These are phyloP conservation scores for Noctilio leporinus DNA, from an alignment of 2,113 vertebrate genomes.

Conservation along the genomic window DNA sequence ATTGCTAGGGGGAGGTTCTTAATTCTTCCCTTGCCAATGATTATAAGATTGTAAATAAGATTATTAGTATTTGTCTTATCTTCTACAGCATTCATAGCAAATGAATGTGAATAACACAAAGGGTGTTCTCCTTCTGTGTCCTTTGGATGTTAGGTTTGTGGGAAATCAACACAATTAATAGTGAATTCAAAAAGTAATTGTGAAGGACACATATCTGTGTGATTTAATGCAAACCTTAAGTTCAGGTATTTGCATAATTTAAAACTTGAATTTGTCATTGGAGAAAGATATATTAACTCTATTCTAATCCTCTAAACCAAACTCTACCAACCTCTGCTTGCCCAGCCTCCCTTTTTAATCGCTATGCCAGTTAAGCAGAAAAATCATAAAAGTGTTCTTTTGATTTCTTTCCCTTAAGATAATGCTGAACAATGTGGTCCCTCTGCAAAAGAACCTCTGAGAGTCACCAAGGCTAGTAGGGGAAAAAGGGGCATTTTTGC, in stretches of 20 bases:
- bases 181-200: slow-evolving; percentile 25
- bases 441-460: not conserved
- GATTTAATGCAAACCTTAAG: not conserved
- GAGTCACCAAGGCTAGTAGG: not conserved
- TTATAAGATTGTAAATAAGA: slow-evolving; percentile 56
- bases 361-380: slow-evolving; percentile 11
- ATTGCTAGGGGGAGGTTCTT: slow-evolving; percentile 30
- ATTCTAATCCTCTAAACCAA: not conserved
- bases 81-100: slow-evolving; percentile 31
- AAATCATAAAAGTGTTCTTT: not conserved
- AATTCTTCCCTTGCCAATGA: slow-evolving; percentile 57
- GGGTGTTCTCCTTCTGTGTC: not conserved
- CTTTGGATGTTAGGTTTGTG: not conserved
- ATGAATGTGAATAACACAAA: slow-evolving; percentile 23
- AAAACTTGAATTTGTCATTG: not conserved
- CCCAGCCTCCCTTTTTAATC: not conserved
- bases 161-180: slow-evolving; percentile 20
- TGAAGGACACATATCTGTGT: not conserved
- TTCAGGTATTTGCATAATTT: not conserved
- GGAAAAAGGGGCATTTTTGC: not conserved
- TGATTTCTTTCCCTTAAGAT: not conserved
- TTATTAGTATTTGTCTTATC: slow-evolving; percentile 57
- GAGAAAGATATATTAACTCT: not conserved
- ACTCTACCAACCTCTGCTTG: not conserved
- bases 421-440: not conserved